phyloP scores from a whole-genome alignment of 2,113 vertebrate genomes.

The Tenrec ecaudatus region DNA sequence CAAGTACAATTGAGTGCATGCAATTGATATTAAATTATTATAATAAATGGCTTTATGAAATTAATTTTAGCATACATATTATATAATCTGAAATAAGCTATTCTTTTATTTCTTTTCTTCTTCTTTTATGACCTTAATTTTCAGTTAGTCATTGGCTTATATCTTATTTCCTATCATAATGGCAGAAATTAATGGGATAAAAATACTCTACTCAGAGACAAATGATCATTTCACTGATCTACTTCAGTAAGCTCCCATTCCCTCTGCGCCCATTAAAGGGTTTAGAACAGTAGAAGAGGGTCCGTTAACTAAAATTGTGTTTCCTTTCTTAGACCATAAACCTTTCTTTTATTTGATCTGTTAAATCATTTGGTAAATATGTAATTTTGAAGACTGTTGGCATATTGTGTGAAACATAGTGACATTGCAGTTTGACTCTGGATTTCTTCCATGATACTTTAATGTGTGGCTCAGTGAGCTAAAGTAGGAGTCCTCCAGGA shows the following conservation, averaged over 20 bases:
- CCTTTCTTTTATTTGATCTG: conserved; percentile 87
- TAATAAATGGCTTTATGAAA: conserved; percentile 78
- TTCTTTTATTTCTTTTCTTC: conserved; percentile 83
- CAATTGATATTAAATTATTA: conserved; percentile 75
- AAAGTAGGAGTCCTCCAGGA: conserved; percentile 85
- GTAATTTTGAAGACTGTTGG: conserved; percentile 84
- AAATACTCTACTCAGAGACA: conserved; percentile 88
- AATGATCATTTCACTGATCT: conserved; percentile 90
- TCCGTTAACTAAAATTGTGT: conserved; percentile 88
- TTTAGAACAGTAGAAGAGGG: conserved; percentile 85
- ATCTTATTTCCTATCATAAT: conserved; percentile 86
- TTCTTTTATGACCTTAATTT: conserved; percentile 80
- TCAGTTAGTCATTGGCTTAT: conserved; percentile 84
- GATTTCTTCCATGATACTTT: conserved; percentile 87
- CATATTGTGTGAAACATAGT: conserved; percentile 81
- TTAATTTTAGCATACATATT: conserved; percentile 80
- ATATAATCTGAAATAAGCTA: conserved; percentile 77
- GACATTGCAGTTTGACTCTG: conserved; percentile 82
- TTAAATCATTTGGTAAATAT: conserved; percentile 86
- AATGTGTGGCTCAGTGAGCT: conserved; percentile 89
- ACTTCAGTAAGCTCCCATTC: conserved; percentile 86
- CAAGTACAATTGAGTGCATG: conserved; percentile 74
- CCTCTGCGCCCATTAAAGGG: conserved; percentile 86
- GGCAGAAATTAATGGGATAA: conserved; percentile 88
- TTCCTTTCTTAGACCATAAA: conserved; percentile 88